Conservation (phyloP, 2,113 vertebrate genomes). For the Raja brachyura region DNA sequence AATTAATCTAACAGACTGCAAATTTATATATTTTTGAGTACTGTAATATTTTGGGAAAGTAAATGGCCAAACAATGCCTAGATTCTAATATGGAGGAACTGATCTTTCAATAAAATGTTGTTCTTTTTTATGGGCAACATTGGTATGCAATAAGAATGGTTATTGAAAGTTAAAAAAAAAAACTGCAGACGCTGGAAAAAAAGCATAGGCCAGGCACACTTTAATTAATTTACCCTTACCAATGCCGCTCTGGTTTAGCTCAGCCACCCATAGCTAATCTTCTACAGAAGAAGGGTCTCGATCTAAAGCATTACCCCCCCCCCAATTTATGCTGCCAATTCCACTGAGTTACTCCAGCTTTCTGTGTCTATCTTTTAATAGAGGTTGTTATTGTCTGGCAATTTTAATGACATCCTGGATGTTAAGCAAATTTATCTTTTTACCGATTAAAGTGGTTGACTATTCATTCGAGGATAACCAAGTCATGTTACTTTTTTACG, state of each 20-base stretch:
- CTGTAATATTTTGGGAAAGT: background rate
- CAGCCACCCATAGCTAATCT: slow-evolving; percentile 74
- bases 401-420: slow-evolving; percentile 86
- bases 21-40: background rate
- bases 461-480: slow-evolving; percentile 60
- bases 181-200: too few relatives aligned
- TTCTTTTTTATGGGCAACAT: background rate
- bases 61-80: background rate
- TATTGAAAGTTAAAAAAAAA: too few relatives aligned
- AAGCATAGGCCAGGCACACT: slow-evolving; percentile 63
- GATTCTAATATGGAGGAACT: background rate
- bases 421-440: slow-evolving; percentile 71
- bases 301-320: too few relatives aligned
- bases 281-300: slow-evolving; percentile 55
- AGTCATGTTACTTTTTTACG: too few relatives aligned
- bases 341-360: too few relatives aligned
- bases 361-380: too few relatives aligned
- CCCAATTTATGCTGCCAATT: too few relatives aligned
- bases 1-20: background rate
- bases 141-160: background rate
- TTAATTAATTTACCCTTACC: slow-evolving; percentile 63
- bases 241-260: slow-evolving; percentile 61
- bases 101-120: background rate
- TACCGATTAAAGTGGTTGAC: slow-evolving; percentile 64
- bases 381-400: slow-evolving; percentile 50